Conservation (phyloP, 2,113 vertebrate species). For the Lanius ludovicianus region DNA sequence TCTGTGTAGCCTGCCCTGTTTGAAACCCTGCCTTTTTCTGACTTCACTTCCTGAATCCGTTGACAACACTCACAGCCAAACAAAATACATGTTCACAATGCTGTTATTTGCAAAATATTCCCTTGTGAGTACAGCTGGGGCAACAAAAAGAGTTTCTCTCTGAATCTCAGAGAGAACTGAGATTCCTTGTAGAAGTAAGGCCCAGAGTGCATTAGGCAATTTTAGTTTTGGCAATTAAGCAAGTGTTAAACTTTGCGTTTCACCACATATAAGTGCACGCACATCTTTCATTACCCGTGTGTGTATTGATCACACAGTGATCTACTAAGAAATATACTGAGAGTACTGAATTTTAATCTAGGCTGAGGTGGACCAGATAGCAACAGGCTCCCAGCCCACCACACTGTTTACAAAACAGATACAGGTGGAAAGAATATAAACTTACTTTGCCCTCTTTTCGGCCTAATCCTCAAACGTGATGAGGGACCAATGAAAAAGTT, state of each 20-base stretch:
- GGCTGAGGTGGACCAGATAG: neutral
- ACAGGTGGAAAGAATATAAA: neutral
- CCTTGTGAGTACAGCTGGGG: constrained; percentile 77
- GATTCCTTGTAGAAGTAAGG: constrained; percentile 59
- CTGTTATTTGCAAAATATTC: constrained; percentile 75
- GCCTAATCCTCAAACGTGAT: neutral
- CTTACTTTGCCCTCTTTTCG: neutral
- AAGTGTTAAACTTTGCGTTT: constrained; percentile 42
- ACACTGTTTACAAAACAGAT: constrained; percentile 30
- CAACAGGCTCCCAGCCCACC: neutral
- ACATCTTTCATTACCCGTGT: neutral
- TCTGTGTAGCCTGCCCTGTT: constrained; percentile 65
- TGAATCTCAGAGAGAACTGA: constrained; percentile 40
- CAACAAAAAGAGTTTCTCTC: constrained; percentile 71
- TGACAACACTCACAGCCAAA: constrained; percentile 77
- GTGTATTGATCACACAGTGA: neutral
- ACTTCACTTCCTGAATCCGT: constrained; percentile 80
- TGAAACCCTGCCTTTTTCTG: constrained; percentile 75
- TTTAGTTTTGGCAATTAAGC: neutral
- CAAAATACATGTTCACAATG: constrained; percentile 78
- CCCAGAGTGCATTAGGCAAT: neutral
- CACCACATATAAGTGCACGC: neutral
- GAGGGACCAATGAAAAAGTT: neutral
- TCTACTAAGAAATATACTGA: neutral
- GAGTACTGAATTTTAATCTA: neutral